These are phyloP conservation scores for Solenodon paradoxus DNA, from an alignment of 2,113 vertebrate genomes.

Conservation along the genomic window DNA sequence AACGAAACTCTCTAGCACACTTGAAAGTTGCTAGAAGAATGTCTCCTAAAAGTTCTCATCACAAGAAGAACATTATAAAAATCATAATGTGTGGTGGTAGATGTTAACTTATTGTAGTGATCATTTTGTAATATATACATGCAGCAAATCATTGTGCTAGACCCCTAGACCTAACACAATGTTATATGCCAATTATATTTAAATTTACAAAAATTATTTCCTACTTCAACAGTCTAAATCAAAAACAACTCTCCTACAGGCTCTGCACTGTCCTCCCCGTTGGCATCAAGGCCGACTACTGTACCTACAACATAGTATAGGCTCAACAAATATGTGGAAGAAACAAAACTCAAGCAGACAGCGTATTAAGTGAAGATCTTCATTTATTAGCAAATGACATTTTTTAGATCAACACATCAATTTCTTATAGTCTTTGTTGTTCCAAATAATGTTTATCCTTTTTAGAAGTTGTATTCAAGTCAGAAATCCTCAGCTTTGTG, in stretches of 20 bases:
- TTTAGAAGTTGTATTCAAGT: neutral
- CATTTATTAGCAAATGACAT: neutral
- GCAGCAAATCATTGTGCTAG: neutral
- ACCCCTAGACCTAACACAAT: neutral
- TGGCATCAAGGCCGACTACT: neutral
- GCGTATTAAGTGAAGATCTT: neutral
- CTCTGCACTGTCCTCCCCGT: neutral
- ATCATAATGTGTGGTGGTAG: neutral
- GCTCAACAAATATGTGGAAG: neutral
- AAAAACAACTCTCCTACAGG: neutral
- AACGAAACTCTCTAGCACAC: neutral
- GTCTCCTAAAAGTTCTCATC: neutral
- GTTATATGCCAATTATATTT: neutral
- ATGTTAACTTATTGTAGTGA: neutral
- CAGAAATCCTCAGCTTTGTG: neutral
- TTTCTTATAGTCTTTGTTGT: neutral
- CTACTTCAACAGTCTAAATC: neutral
- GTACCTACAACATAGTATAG: neutral
- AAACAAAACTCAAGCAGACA: neutral
- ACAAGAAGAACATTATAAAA: neutral
- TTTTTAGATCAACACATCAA: neutral
- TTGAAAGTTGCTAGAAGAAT: neutral
- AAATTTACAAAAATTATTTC: neutral
- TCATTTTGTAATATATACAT: neutral
- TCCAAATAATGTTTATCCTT: neutral